These are phyloP conservation scores for Camptogramma bilineatum DNA, from an alignment of 2,888 invertebrate genomes.

Conservation along the genomic window DNA sequence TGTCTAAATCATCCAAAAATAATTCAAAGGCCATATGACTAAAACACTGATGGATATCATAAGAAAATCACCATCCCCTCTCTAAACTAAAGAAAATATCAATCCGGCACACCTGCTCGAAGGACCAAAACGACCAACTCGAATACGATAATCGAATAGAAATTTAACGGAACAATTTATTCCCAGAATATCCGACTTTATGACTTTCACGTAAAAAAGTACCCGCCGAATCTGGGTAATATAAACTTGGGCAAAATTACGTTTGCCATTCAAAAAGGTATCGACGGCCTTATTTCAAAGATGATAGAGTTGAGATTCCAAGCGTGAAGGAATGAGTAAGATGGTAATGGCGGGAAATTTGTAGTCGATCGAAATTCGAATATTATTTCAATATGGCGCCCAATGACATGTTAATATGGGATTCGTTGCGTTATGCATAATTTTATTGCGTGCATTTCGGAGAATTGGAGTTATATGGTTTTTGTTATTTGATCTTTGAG, in stretches of 20 bases:
- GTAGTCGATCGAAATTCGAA: conserved; percentile 56
- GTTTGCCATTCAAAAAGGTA: background rate
- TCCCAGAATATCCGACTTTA: conserved; percentile 58
- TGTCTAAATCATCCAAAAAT: no score
- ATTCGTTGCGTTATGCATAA: conserved; percentile 77
- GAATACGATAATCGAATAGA: conserved; percentile 67
- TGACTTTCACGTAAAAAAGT: conserved; percentile 66
- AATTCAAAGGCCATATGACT: no score
- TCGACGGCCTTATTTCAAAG: conserved; percentile 16
- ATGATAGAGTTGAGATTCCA: conserved; percentile 27
- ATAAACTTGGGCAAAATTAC: conserved; percentile 54
- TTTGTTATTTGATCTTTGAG: conserved; percentile 44
- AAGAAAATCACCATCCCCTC: conserved; percentile 3
- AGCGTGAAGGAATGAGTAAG: conserved; percentile 8
- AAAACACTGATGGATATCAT: background rate
- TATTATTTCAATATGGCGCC: conserved; percentile 80
- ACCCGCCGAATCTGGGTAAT: conserved; percentile 59
- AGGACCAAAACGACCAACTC: conserved; percentile 47
- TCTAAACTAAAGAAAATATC: conserved; percentile 47
- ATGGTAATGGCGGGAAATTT: conserved; percentile 29
- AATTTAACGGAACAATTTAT: conserved; percentile 71
- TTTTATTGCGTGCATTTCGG: conserved; percentile 60
- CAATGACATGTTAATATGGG: conserved; percentile 83
- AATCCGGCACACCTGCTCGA: conserved; percentile 50
- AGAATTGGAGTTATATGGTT: conserved; percentile 52